Evolutionary conservation across 1,140 invertebrate species (phyloP), one percentile per base, ranked within the genome.

Genomic region (Hycleus cichorii): DNA sequence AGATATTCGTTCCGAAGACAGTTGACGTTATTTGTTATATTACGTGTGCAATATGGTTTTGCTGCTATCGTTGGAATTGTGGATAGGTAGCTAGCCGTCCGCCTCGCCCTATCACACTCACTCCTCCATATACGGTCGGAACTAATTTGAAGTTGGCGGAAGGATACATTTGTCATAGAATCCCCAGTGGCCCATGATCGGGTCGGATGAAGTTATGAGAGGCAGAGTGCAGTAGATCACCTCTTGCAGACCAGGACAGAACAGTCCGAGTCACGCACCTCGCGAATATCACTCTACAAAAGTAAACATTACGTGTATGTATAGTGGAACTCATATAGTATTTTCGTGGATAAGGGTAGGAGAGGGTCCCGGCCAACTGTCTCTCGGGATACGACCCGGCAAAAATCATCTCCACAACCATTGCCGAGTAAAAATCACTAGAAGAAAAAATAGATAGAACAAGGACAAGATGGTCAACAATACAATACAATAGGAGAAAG

Each of bases 91-190:
- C 53, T 18, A 18, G 18, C 18, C 18, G 1, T 18, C 53, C 49
- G 58, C 59, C 59, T 65, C 58, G 57, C 58, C 57, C 58, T 64
- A 67, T 63, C 61, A 64, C 54, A 8, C 40, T 42, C 40, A 8
- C 40, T n/a, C 40, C 6, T 52, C 47, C 64, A 61, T 69, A 65
- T 64, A 59, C 56, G 58, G 60, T 56, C 57, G 63, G 59, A 60
- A 60, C 57, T 58, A 70, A 71, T 71, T 71, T 71, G 69, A 71
- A 71, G 68, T 71, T 71, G 69, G 68, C 65, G 72, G 72, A 75
- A 74, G 72, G 72, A 72, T 74, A 74, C 73, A 75, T 75, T 74
- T 75, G 73, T 75, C 73, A 75, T 75, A 70, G 65, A 69, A 67
- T 75, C 73, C 71, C 73, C 58, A 46, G 73, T 62, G 73, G 64